Conservation (phyloP, 2,797 vertebrate species). For the Podarcis lilfordi region DNA sequence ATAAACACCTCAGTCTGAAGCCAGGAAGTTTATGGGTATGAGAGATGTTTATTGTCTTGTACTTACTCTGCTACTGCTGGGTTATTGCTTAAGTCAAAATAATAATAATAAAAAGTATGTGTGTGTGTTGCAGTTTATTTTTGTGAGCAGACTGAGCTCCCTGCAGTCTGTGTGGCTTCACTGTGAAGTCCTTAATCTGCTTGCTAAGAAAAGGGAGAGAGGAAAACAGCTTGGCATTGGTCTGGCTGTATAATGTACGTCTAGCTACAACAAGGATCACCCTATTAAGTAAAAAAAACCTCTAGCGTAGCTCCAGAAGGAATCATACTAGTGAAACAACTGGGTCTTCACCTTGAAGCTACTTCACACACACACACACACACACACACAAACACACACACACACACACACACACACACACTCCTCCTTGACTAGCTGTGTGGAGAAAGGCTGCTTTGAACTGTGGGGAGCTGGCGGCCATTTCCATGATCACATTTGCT, state of each 20-base stretch:
- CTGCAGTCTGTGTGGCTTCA: slow-evolving; percentile 22
- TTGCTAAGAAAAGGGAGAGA: slow-evolving; percentile 2
- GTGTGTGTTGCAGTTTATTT: slow-evolving; percentile 11
- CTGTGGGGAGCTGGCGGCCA: background rate
- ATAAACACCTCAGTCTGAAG: slow-evolving; percentile 51
- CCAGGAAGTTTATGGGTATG: slow-evolving; percentile 45
- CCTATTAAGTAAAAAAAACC: background rate
- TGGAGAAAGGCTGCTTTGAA: background rate
- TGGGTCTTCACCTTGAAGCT: background rate
- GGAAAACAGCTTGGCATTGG: slow-evolving; percentile 23
- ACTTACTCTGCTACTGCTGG: slow-evolving; percentile 51
- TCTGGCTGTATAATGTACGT: background rate
- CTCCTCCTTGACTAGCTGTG: background rate
- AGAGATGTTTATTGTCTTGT: slow-evolving; percentile 53
- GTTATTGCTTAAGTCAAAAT: slow-evolving; percentile 44
- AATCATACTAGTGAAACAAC: background rate
- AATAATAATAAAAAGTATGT: slow-evolving; percentile 17
- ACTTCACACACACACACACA: background rate
- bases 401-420: background rate
- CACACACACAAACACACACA: no score
- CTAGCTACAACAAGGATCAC: slow-evolving; percentile 2
- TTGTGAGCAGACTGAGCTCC: slow-evolving; percentile 4
- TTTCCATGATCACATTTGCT: background rate
- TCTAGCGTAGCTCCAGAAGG: background rate
- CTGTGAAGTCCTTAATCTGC: slow-evolving; percentile 2